Base-by-base conservation (phyloP, 2,113 vertebrate species). In the Morone chrysops region DNA sequence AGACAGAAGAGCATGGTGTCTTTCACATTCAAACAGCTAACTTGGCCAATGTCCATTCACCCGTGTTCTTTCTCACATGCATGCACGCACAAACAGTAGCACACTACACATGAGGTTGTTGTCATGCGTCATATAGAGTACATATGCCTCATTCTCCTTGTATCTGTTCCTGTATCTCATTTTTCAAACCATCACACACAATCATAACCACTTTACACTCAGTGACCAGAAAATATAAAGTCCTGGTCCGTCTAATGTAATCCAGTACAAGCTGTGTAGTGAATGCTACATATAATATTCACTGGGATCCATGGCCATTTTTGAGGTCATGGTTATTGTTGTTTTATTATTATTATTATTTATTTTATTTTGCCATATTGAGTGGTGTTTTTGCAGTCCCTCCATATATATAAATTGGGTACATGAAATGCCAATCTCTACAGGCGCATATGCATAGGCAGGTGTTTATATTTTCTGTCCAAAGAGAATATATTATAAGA, bases 161-260 rank as follows among this genome's bases (percentile, higher is more conserved):
- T 71, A 84, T 81, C 61, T 45, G 45, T 25, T 69, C 22, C 6
- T 68, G 16, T 25, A 62, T 87, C 61, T 67, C 54, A 16, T 47
- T 81, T 90, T 89, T 79, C 78, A 57, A 84, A 78, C 81, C 72
- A 76, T 69, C 75, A 76, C 67, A 83, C 76, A 88, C 75, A 76
- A 48, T 81, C 67, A 80, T 47, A 48, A 59, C 75, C 59, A 82
- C 51, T 83, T 85, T 59, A 56, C 75, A 81, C 41, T 83, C 63
- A 75, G 38, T 79, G 78, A 70, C 63, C 70, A 81, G 84, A 41
- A 85, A 73, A 70, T 71, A 62, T 25, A 36, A 17, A 60, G 22
- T 40, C 25, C 16, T 60, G 53, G 60, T 31, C 25, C 63, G 9
- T 77, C 63, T 50, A 77, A 74, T 75, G 40, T 22, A 53, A 47